Evolutionary conservation across 2,888 invertebrate species (phyloP).

Genomic region (Mystacides longicornis): DNA sequence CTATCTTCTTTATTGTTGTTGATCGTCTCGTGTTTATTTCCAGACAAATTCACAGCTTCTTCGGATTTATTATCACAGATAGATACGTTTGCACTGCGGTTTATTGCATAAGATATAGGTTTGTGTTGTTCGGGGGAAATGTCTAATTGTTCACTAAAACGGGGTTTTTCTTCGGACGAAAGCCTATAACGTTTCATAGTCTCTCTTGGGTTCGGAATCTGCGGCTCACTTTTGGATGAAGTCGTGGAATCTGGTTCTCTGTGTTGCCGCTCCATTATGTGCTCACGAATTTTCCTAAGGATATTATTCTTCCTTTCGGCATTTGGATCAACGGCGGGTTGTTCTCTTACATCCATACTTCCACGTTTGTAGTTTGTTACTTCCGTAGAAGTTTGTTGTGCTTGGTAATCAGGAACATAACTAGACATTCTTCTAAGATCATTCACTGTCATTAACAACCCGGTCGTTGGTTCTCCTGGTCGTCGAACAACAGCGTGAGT

Average conservation of each 20-base stretch:
- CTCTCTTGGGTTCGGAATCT: neutral
- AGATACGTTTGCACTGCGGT: neutral
- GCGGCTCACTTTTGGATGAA: neutral
- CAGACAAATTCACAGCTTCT: neutral
- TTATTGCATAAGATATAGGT: neutral
- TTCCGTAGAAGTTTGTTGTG: constrained; percentile 32
- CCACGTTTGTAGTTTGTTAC: constrained; percentile 35
- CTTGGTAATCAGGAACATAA: neutral
- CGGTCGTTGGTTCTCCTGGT: constrained; percentile 32
- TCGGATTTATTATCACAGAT: neutral
- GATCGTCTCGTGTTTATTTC: neutral
- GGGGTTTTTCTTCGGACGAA: too few relatives aligned
- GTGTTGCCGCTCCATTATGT: constrained; percentile 46
- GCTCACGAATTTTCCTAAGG: constrained; percentile 47
- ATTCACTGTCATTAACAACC: constrained; percentile 49
- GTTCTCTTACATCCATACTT: constrained; percentile 31
- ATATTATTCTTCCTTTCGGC: constrained; percentile 45
- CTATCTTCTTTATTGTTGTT: neutral
- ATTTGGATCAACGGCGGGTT: neutral
- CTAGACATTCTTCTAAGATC: neutral
- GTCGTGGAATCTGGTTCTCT: constrained; percentile 31
- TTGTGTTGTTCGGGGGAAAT: neutral
- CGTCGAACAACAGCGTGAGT: constrained; percentile 27
- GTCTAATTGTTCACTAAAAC: neutral
- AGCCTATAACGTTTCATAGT: neutral